These are phyloP conservation scores for Heterodera filipjevi DNA, from an alignment of 2,888 invertebrate genomes.

Conservation along the genomic window DNA sequence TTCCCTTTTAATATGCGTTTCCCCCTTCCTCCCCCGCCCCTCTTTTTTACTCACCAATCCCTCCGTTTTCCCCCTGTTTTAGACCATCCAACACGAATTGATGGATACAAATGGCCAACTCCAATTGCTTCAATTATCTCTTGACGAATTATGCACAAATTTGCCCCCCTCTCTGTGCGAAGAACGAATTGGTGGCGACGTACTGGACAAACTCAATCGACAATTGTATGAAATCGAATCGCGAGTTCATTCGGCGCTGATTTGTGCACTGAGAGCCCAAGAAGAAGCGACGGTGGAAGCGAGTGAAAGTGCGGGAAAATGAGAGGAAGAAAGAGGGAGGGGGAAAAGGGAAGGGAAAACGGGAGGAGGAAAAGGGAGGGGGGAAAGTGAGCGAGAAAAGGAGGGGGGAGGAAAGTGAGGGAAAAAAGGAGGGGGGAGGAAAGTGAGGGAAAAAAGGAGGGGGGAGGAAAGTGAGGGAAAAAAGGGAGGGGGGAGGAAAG, in stretches of 20 bases:
- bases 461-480: too few relatives aligned
- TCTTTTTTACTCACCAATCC: background rate
- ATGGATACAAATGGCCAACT: conserved; percentile 51
- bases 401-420: too few relatives aligned
- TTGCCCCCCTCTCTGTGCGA: conserved; percentile 47
- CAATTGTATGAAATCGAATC: conserved; percentile 49
- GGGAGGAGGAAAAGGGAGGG: background rate
- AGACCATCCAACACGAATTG: conserved; percentile 51
- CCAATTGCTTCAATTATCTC: conserved; percentile 47
- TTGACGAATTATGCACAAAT: conserved; percentile 48
- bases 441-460: too few relatives aligned
- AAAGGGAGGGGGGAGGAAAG: too few relatives aligned
- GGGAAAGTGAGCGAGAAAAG: too few relatives aligned
- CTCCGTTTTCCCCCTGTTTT: background rate
- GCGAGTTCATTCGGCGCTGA: conserved; percentile 42
- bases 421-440: too few relatives aligned
- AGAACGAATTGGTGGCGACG: conserved; percentile 24
- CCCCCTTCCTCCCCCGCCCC: too few relatives aligned
- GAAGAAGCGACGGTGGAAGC: conserved; percentile 32
- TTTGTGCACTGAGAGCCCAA: conserved; percentile 29
- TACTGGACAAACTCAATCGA: conserved; percentile 45
- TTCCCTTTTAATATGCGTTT: too few relatives aligned
- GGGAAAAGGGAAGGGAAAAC: background rate
- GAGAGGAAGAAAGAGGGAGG: background rate
- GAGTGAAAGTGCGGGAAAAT: background rate